Base-by-base conservation (phyloP, 2,888 invertebrate species). In the Coleophora flavipennella region DNA sequence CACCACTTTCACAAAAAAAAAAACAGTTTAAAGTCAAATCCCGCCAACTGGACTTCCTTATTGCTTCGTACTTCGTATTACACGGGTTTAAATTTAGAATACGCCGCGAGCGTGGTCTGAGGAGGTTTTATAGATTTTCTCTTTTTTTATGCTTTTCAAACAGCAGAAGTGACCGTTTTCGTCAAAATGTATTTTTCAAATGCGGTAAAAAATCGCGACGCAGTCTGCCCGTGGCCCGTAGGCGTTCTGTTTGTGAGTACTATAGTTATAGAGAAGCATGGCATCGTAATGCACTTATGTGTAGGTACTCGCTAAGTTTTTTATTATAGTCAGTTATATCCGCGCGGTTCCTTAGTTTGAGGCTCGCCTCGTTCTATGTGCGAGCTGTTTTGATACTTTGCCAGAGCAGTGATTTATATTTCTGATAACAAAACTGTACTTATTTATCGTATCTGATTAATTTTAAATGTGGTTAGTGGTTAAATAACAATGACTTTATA, bases 171-270 rank as follows among this genome's bases (percentile, higher is more conserved):
- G 83, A 78, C 71, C 71, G 81, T 76, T 79, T 80, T 75, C 76
- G 69, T 72, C 80, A 80, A 78, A 80, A 78, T 79, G 79, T 73
- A 77, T 81, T 84, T 84, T 84, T 83, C 83, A 84, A 84, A 83
- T 83, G 69, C 69, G 58, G 77, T 70, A 83, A 83, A 84, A 85
- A 84, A 83, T 79, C 62, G 73, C 67, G 62, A 71, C 61, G 79
- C 75, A 62, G 69, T 61, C 67, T 49, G 52, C 49, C 61, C 65
- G 67, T 61, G 62, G 64, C 53, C 69, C 67, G 80, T 76, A 79
- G 80, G 80, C 79, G 81, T 67, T 66, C 67, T 66, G 69, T 63
- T 59, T 73, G 68, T 74, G 72, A 64, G 64, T 61, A 67, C 63
- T 75, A 78, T 78, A 75, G 73, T 73, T 70, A 68, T 73, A 56